These are phyloP conservation scores for Caenorhabditis virilis DNA, from an alignment of 2,888 invertebrate species.

Conservation along the genomic window DNA sequence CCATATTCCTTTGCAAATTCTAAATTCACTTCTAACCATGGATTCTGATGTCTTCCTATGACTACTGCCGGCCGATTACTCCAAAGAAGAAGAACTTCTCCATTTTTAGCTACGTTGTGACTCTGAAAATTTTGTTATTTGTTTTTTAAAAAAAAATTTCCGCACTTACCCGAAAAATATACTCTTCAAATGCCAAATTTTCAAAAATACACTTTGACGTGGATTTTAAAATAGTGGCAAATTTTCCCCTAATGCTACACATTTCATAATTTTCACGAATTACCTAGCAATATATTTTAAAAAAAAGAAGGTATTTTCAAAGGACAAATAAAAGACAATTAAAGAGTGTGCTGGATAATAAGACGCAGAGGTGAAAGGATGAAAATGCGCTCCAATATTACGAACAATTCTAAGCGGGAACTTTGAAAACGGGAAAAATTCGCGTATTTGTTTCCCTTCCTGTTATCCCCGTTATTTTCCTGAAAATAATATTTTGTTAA, in stretches of 20 bases:
- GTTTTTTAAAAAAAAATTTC: neutral
- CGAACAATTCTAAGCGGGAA: no score
- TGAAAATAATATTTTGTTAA: no score
- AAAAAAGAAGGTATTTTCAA: no score
- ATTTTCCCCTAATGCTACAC: constrained; percentile 12
- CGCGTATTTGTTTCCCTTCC: no score
- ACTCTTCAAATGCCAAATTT: constrained; percentile 93
- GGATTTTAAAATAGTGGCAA: constrained; percentile 80
- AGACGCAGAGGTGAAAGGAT: no score
- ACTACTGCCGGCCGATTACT: constrained; percentile 90
- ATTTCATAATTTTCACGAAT: neutral
- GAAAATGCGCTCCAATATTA: no score
- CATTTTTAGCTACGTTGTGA: constrained; percentile 79
- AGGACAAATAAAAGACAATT: no score
- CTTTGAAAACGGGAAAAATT: no score
- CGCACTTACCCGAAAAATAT: constrained; percentile 78
- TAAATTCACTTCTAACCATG: constrained; percentile 88
- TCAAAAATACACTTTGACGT: constrained; percentile 87
- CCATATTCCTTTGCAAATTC: constrained; percentile 76
- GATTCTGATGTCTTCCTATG: constrained; percentile 94
- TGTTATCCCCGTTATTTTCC: no score
- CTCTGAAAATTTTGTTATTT: constrained; percentile 10
- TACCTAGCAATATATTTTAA: no score
- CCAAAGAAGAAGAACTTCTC: constrained; percentile 88
- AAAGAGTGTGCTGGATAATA: no score